Evolutionary conservation across 2,888 invertebrate species (phyloP).

Genomic region (Lymantria dispar): DNA sequence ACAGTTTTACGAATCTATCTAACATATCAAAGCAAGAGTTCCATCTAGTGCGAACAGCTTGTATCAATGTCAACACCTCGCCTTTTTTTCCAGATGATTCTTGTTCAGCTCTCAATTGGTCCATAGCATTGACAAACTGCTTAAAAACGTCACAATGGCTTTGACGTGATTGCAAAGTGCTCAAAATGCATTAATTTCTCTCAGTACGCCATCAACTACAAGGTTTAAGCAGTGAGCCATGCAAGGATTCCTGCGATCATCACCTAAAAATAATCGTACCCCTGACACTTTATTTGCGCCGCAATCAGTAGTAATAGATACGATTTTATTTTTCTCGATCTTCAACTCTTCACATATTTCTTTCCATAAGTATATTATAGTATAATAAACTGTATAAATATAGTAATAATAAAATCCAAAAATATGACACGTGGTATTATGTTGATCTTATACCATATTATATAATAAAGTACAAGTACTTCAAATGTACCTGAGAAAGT

Average conservation of each 20-base stretch:
- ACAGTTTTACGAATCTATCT: conserved; percentile 31
- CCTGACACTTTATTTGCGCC: conserved; percentile 36
- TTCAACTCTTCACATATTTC: neutral
- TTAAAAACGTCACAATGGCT: conserved; percentile 41
- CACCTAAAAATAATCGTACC: conserved; percentile 31
- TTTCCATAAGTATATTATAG: neutral
- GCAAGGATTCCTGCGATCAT: conserved; percentile 33
- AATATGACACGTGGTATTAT: no score
- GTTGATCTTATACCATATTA: no score
- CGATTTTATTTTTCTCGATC: conserved; percentile 9
- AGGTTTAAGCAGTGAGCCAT: conserved; percentile 14
- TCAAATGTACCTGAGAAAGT: neutral
- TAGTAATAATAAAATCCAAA: no score
- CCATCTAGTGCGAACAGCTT: conserved; percentile 18
- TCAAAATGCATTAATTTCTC: neutral
- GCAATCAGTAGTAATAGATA: conserved; percentile 36
- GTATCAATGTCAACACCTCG: neutral
- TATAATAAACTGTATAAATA: neutral
- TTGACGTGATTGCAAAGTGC: conserved; percentile 28
- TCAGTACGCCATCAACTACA: neutral
- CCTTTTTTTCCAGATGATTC: conserved; percentile 4
- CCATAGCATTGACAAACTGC: conserved; percentile 39
- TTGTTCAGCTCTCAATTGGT: conserved; percentile 35
- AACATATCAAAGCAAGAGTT: conserved; percentile 39
- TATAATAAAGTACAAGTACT: no score